Conservation (phyloP, 2,113 vertebrate species). For the Lamprotornis superbus region DNA sequence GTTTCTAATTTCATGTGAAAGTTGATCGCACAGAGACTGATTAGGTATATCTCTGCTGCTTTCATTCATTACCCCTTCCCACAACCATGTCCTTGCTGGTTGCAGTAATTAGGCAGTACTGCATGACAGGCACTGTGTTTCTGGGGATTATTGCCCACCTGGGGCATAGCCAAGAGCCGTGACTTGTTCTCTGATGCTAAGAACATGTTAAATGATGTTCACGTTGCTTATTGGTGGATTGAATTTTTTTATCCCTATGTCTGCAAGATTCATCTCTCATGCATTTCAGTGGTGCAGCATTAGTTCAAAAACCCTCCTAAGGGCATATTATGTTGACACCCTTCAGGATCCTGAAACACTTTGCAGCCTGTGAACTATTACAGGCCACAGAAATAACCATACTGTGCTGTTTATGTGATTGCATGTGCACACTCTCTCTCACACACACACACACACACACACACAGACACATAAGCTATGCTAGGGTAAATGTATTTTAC, state of each 20-base stretch:
- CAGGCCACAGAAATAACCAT: background rate
- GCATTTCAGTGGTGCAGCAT: background rate
- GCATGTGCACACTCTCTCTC: background rate
- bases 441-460: no score
- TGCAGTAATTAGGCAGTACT: slow-evolving; percentile 6
- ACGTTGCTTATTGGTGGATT: background rate
- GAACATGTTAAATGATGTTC: background rate
- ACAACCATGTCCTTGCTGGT: background rate
- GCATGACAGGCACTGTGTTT: background rate
- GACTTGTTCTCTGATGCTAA: background rate
- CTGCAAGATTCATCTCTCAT: background rate
- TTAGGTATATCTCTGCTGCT: background rate
- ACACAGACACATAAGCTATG: background rate
- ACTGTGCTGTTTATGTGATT: background rate
- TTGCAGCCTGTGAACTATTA: background rate
- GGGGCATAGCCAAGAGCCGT: background rate
- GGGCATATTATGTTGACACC: background rate
- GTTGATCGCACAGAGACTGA: background rate
- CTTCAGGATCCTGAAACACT: background rate
- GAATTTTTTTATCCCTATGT: background rate
- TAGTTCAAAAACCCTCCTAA: background rate
- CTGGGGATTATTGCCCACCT: background rate
- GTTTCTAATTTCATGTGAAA: slow-evolving; percentile 21
- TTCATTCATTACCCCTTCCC: background rate
- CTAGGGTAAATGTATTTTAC: background rate